Base-by-base conservation (phyloP, 2,113 vertebrate genomes). In the Chaenocephalus aceratus region DNA sequence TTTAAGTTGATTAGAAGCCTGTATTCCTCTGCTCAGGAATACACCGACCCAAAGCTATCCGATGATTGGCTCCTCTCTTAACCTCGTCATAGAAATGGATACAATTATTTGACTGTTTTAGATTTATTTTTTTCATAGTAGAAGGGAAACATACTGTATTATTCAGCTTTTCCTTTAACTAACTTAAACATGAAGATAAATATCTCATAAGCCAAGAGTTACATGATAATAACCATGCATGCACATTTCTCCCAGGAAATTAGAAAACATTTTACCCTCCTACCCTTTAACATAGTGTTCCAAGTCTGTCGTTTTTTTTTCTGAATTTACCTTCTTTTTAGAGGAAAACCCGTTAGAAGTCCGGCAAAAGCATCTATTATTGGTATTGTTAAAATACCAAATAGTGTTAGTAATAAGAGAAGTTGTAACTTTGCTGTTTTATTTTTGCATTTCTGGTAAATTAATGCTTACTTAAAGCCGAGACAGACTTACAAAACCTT, bases 1-100 rank as follows among this genome's bases (percentile, higher is more conserved):
- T 80, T 57, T 94, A 93, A 95, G 91, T 86, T 88, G 90, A 94
- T 95, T 93, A 91, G 92, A 92, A 85, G 92, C 91, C 87, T 86
- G 86, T 80, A 79, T 89, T 80, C 86, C 72, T 91, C 91, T 51
- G 62, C 3, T 73, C 85, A 46, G 74, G 57, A 77, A 79, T 30
- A 75, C 34, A 8, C 59, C 71, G 76, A 88, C 78, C 75, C 75
- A 72, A 82, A 83, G 65, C 88, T 88, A 86, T 91, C 75, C 72
- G 75, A 94, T 94, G 88, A 89, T 63, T 85, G 74, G 79, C 87
- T 83, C 65, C 80, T 87, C 64, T 65, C 75, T 63, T 54, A 87
- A 85, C 72, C 82, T 77, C 70, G 61, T 70, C 71, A 44, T 84
- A 77, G 68, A 89, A 85, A 68, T 30, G 48, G 30, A 83, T 84